These are phyloP conservation scores for Calidris pygmaea DNA, from an alignment of 2,113 vertebrate species.

Conservation along the genomic window DNA sequence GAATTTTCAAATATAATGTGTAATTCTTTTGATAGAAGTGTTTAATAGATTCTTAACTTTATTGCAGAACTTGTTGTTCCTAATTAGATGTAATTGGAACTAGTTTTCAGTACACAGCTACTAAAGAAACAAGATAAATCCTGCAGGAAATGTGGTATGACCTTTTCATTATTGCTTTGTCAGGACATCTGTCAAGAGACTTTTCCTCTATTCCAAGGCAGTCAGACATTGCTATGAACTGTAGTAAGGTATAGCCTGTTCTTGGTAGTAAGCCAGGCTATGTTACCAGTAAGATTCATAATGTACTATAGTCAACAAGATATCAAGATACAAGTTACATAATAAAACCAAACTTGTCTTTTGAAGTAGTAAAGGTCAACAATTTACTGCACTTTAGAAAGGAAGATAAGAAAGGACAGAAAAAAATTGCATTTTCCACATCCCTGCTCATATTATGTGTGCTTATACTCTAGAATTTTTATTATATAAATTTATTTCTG, in stretches of 20 bases:
- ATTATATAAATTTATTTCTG: not conserved
- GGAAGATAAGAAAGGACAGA: not conserved
- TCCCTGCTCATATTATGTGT: not conserved
- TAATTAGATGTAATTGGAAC: slow-evolving; percentile 57
- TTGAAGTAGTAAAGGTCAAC: not conserved
- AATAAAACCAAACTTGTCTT: slow-evolving; percentile 1
- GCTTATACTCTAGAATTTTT: not conserved
- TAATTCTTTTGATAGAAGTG: not conserved
- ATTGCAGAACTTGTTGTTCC: slow-evolving; percentile 14
- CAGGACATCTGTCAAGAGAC: slow-evolving; percentile 51
- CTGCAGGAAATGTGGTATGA: slow-evolving; percentile 26
- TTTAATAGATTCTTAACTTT: not conserved
- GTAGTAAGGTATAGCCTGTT: not conserved
- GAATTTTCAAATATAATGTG: slow-evolving; percentile 9
- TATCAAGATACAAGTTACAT: not conserved
- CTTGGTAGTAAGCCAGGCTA: not conserved
- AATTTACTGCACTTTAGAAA: not conserved
- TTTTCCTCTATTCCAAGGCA: slow-evolving; percentile 9
- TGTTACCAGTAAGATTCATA: not conserved
- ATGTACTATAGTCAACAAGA: not conserved
- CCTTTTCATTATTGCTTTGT: slow-evolving; percentile 68
- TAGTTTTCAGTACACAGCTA: slow-evolving; percentile 31
- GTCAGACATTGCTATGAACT: not conserved
- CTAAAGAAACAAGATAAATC: slow-evolving; percentile 56
- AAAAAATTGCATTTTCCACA: not conserved